phyloP scores from a whole-genome alignment of 2,888 invertebrate genomes.

The Drosophila emarginata region DNA sequence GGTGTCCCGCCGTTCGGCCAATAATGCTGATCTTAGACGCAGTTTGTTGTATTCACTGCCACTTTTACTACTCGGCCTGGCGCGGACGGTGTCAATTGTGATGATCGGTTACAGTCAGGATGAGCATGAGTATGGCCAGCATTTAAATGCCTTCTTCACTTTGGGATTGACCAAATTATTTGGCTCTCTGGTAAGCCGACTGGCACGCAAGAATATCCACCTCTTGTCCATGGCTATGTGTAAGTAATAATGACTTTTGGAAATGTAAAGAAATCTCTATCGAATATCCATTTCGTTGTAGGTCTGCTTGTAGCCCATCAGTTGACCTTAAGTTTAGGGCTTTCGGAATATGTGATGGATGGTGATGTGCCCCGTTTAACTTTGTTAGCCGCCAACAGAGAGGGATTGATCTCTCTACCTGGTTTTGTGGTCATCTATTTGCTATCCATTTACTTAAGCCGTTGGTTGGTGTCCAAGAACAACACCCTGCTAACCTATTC shows the following conservation, averaged over 20 bases:
- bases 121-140: constrained; percentile 96
- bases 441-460: constrained; percentile 87
- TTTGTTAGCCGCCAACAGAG: constrained; percentile 92
- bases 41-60: constrained; percentile 76
- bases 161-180: constrained; percentile 91
- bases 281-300: constrained; percentile 55
- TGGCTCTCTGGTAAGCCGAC: constrained; percentile 83
- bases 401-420: constrained; percentile 93
- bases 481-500: constrained; percentile 59
- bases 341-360: constrained; percentile 88
- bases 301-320: constrained; percentile 86
- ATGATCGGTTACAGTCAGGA: constrained; percentile 92
- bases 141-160: constrained; percentile 99
- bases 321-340: constrained; percentile 84
- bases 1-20: constrained; percentile 84
- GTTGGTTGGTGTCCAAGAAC: constrained; percentile 81
- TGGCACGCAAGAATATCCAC: constrained; percentile 52
- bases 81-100: constrained; percentile 85
- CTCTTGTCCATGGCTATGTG: constrained; percentile 82
- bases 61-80: constrained; percentile 85
- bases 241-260: constrained; percentile 36
- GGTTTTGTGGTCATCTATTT: constrained; percentile 94
- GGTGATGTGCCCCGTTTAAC: constrained; percentile 84
- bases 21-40: constrained; percentile 59
- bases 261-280: background rate